Conservation (phyloP, 2,888 invertebrate species). For the Dryadula phaetusa region DNA sequence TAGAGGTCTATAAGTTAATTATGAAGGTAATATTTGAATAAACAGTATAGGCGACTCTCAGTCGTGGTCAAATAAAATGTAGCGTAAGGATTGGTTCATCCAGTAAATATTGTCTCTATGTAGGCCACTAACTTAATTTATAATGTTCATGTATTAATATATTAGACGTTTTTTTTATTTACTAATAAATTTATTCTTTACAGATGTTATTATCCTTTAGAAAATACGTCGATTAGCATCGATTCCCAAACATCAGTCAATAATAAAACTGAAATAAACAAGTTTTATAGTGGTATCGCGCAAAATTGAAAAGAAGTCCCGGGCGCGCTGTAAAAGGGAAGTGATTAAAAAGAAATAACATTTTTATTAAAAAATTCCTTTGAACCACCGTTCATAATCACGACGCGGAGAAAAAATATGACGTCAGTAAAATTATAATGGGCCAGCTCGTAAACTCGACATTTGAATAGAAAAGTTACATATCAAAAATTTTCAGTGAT, state of each 20-base stretch:
- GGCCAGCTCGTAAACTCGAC: constrained; percentile 74
- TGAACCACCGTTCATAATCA: constrained; percentile 76
- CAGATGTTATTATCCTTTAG: constrained; percentile 29
- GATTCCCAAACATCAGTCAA: constrained; percentile 45
- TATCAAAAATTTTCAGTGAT: constrained; percentile 84
- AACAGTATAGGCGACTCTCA: no score
- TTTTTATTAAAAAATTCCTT: constrained; percentile 71
- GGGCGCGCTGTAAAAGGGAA: constrained; percentile 64
- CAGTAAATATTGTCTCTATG: no score
- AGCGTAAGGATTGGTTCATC: no score
- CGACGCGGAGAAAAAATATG: constrained; percentile 75
- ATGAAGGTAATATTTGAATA: no score
- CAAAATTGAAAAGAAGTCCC: constrained; percentile 60
- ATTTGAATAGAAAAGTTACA: constrained; percentile 84
- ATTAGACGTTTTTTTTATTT: no score
- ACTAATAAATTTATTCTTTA: neutral
- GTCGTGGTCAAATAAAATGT: no score
- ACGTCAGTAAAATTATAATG: constrained; percentile 82
- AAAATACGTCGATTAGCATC: constrained; percentile 47
- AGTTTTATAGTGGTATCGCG: constrained; percentile 59
- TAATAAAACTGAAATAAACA: constrained; percentile 53
- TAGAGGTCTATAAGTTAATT: neutral
- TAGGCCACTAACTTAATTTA: no score
- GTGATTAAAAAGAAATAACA: constrained; percentile 80
- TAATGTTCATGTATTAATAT: no score